Evolutionary conservation across 2,113 vertebrate genomes (phyloP), one percentile per base, ranked within the genome.

Genomic region (Clupea harengus): DNA sequence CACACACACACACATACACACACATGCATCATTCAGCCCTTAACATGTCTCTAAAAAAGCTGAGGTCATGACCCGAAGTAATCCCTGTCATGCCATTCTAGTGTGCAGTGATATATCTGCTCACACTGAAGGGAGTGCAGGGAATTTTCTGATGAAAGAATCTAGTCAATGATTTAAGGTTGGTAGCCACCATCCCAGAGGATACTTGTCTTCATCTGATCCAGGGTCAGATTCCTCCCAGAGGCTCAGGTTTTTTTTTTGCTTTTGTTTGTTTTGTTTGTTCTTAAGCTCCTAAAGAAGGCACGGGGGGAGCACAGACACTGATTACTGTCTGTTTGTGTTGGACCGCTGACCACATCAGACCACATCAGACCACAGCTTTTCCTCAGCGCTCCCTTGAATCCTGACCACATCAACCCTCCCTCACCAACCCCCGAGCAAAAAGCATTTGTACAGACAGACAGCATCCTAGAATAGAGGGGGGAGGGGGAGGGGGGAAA

Each of bases 361-460:
- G 10, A 15, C 50, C 50, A 52, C 13, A 7, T 7, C 54, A 22
- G 6, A 54, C 47, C 47, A 49, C 47, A 11, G 47, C 47, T 49
- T 2, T 15, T 60, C 18, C 20, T 60, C 54, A 22, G 54, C 4
- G 54, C 2, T 22, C 4, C 54, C 54, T 60, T 60, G 22, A 60
- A 60, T 60, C 22, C 15, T 20, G 18, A 18, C 52, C 52, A 4
- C 52, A 17, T 57, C 52, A 3, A 15, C 17, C 50, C 52, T 20
- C 15, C 64, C 2, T 13, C 64, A 9, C 28, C 64, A 28, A 13
- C 18, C 22, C 64, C 8, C 18, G 20, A 60, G 20, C 54, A 60
- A 72, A 72, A 28, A 72, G 64, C 64, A 11, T 32, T 72, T 72
- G 64, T 9, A 72, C 64, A 72, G 64, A 72, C 64, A 72, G 64